Evolutionary conservation across 2,797 vertebrate species (phyloP).

Genomic region (Discoglossus pictus): DNA sequence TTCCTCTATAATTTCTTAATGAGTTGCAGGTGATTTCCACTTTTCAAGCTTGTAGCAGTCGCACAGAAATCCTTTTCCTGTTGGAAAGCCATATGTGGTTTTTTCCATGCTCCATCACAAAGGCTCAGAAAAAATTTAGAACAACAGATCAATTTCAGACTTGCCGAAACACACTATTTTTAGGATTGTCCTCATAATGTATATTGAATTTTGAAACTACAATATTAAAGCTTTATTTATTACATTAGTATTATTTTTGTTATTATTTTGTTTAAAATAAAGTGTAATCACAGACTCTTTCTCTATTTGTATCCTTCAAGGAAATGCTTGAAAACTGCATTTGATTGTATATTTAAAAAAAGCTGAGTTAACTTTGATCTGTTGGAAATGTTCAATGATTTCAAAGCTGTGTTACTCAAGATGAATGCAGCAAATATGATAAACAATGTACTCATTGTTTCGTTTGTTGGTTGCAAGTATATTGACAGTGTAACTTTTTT

Average conservation of each 20-base stretch:
- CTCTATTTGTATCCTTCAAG: no score
- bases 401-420: constrained; percentile 34
- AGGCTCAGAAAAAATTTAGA: constrained; percentile 1
- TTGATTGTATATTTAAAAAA: constrained; percentile 11
- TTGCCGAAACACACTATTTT: not conserved
- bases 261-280: no score
- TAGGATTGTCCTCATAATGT: no score
- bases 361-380: constrained; percentile 22
- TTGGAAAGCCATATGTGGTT: constrained; percentile 34
- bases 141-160: not conserved
- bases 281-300: no score
- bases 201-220: no score
- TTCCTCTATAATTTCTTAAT: constrained; percentile 43
- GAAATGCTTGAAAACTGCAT: not conserved
- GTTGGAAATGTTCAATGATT: constrained; percentile 10
- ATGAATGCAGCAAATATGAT: constrained; percentile 8
- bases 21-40: constrained; percentile 46
- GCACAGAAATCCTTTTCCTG: constrained; percentile 40
- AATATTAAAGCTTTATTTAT: no score
- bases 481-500: constrained; percentile 20
- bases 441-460: constrained; percentile 40
- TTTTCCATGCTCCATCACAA: constrained; percentile 23
- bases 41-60: constrained; percentile 39
- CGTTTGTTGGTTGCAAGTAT: constrained; percentile 2
- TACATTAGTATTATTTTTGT: no score